Conservation (phyloP, 2,888 invertebrate species). For the Strigamia crassipes region DNA sequence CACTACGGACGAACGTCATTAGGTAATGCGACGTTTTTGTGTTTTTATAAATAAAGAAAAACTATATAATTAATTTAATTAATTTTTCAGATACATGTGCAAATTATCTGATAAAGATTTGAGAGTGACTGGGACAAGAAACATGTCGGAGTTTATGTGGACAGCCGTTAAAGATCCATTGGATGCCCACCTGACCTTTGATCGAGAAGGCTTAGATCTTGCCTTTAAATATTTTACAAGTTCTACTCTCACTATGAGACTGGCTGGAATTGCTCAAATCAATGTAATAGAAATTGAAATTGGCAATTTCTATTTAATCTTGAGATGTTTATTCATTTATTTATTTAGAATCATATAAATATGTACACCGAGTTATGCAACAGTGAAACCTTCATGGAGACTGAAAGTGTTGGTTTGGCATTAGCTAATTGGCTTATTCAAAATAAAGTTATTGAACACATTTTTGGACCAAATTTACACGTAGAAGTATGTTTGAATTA, state of each 20-base stretch:
- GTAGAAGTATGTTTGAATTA: constrained; percentile 71
- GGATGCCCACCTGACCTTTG: constrained; percentile 83
- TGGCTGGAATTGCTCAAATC: constrained; percentile 92
- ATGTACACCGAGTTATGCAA: constrained; percentile 89
- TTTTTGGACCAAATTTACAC: constrained; percentile 96
- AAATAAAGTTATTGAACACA: constrained; percentile 88
- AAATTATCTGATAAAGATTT: constrained; percentile 88
- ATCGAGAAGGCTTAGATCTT: constrained; percentile 83
- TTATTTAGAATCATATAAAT: constrained; percentile 71
- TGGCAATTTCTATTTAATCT: neutral
- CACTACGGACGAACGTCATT: constrained; percentile 81
- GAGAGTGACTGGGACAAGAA: constrained; percentile 82
- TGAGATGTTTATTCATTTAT: neutral
- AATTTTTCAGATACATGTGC: constrained; percentile 78
- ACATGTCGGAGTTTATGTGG: constrained; percentile 97
- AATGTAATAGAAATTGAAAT: constrained; percentile 62
- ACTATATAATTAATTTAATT: neutral
- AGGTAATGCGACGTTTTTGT: constrained; percentile 53
- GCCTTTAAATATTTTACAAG: constrained; percentile 97
- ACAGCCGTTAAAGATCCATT: constrained; percentile 90
- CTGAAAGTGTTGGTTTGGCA: constrained; percentile 80
- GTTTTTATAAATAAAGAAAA: neutral
- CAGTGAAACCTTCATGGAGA: constrained; percentile 82
- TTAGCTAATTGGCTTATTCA: constrained; percentile 86
- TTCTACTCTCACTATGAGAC: constrained; percentile 88